Evolutionary conservation across 2,797 vertebrate genomes (phyloP).

Genomic region (Arvicola amphibius): DNA sequence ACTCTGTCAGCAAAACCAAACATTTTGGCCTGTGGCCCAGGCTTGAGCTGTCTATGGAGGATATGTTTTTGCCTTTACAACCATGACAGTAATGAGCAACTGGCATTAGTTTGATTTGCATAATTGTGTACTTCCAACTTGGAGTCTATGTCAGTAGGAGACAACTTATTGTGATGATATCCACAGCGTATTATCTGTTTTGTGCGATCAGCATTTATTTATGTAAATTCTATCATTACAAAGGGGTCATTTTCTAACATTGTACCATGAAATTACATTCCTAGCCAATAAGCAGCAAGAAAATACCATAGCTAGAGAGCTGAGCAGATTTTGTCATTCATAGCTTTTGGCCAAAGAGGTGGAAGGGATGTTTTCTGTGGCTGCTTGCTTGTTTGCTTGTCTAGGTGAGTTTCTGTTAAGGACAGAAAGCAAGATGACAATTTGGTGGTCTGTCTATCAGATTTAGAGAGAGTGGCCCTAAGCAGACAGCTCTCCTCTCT

Average conservation of each 20-base stretch:
- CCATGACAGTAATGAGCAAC: slow-evolving; percentile 97
- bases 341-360: slow-evolving; percentile 79
- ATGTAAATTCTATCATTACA: slow-evolving; percentile 97
- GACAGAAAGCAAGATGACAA: slow-evolving; percentile 84
- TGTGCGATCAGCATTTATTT: slow-evolving; percentile 98
- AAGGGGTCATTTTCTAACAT: slow-evolving; percentile 96
- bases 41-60: slow-evolving; percentile 94
- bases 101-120: slow-evolving; percentile 98
- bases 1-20: slow-evolving; percentile 97
- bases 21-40: slow-evolving; percentile 91
- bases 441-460: slow-evolving; percentile 78
- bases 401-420: slow-evolving; percentile 74
- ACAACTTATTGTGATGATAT: slow-evolving; percentile 95
- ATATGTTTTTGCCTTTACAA: slow-evolving; percentile 94
- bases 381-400: slow-evolving; percentile 60
- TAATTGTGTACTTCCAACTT: slow-evolving; percentile 94
- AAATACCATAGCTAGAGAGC: slow-evolving; percentile 78
- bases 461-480: slow-evolving; percentile 84
- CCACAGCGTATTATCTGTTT: slow-evolving; percentile 92
- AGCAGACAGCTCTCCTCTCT: slow-evolving; percentile 63
- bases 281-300: slow-evolving; percentile 89
- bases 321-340: slow-evolving; percentile 83
- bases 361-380: slow-evolving; percentile 69
- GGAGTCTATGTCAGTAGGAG: slow-evolving; percentile 95
- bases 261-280: slow-evolving; percentile 95